These are phyloP conservation scores for Agelastica alni DNA, from an alignment of 2,888 invertebrate genomes.

Conservation along the genomic window DNA sequence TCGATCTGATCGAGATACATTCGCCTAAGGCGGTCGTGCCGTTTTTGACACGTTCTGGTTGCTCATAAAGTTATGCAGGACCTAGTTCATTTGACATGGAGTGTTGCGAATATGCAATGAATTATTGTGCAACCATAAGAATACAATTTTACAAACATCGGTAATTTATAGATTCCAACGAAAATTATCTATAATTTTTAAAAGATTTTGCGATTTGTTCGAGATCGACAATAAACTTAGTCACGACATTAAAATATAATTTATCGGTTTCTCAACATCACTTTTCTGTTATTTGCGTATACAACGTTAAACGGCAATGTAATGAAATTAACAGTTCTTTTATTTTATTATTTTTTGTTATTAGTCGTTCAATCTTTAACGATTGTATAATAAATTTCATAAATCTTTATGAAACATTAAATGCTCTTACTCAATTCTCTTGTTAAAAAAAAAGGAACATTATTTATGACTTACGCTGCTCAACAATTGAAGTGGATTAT, in stretches of 20 bases:
- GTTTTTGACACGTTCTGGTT: no score
- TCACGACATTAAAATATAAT: not conserved
- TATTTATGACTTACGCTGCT: not conserved
- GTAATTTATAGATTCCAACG: no score
- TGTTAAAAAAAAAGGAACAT: conserved; percentile 22
- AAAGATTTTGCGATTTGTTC: not conserved
- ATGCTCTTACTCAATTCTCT: conserved; percentile 11
- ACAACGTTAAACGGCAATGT: not conserved
- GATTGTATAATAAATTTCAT: conserved; percentile 22
- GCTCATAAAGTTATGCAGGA: no score
- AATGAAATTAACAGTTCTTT: not conserved
- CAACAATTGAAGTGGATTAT: no score
- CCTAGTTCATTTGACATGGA: no score
- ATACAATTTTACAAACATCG: not conserved
- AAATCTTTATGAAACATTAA: conserved; percentile 10
- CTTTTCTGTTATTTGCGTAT: not conserved
- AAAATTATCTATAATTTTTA: not conserved
- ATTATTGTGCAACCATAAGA: no score
- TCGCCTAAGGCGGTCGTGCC: no score
- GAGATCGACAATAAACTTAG: not conserved
- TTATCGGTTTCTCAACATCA: not conserved
- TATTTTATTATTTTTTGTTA: not conserved
- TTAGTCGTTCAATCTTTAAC: not conserved
- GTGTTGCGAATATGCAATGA: no score
- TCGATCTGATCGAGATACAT: no score